Base-by-base conservation (phyloP, 2,113 vertebrate species). In the Grus americana region DNA sequence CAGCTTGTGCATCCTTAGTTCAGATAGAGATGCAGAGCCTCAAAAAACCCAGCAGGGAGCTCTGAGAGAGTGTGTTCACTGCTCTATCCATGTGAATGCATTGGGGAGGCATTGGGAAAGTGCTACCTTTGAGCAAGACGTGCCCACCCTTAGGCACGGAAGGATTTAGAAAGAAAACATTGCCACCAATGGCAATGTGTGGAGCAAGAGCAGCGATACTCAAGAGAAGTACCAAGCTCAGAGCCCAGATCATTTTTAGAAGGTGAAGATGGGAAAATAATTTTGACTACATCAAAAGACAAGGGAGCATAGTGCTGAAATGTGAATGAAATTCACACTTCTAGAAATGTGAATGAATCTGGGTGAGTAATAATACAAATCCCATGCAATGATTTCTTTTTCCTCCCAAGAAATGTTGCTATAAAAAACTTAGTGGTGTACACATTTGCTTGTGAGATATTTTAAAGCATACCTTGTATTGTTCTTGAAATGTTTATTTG, bases 41-140 rank as follows among this genome's bases (percentile, higher is more conserved):
- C 65, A 76, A 67, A 78, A 46, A 86, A 17, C 2, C 1, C 19
- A 0, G 0, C 50, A 58, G 44, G 12, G 14, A 47, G 22, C 12
- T 55, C 36, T 54, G 19, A 36, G 36, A 46, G 11, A 9, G 11
- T 55, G 44, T 49, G 46, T 30, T 44, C 6, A 1, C 40, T 82
- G 49, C 29, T 19, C 3, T 55, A 2, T 11, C 46, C 27, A 10
- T 12, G 17, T 49, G 52, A 75, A 32, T 40, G 32, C 17, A 12
- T 10, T 26, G 17, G 3, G 42, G 19, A n/a, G 27, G 11, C 17
- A 21, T 0, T 29, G 23, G 15, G 36, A 19, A 90, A 57, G 10
- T 9, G 29, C 29, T 49, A 0, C 32, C 17, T 67, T 63, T 58
- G 61, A 26, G n/a, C 1, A 3, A n/a, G 15, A 34, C 22, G 23